A percentile compares a stretch with the other conserved stretches of the same genome.
Conservation (phyloP, 2,797 vertebrate genomes). For the Bradypus variegatus region DNA sequence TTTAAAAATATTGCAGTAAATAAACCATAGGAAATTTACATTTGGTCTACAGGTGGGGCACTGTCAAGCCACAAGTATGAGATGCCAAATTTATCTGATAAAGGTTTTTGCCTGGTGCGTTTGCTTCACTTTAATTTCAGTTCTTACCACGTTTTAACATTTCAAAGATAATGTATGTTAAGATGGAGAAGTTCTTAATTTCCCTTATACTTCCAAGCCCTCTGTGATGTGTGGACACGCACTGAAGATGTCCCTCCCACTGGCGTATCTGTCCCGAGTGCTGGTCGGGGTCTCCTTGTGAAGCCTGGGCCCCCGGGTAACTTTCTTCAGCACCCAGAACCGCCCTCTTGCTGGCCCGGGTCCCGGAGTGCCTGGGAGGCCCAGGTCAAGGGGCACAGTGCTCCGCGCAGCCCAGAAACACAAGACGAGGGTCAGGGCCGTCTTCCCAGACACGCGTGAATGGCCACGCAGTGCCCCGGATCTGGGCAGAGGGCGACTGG, state of each 20-base stretch:
- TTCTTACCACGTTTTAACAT: background rate
- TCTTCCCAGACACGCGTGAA: background rate
- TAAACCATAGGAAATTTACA: conserved; percentile 31
- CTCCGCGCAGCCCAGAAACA: conserved; percentile 2
- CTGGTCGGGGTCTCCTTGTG: background rate
- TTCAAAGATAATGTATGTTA: conserved; percentile 29
- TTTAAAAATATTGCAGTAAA: conserved; percentile 53
- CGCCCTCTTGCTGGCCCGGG: conserved; percentile 8
- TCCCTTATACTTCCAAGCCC: conserved; percentile 22
- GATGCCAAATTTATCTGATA: conserved; percentile 37
- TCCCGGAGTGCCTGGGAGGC: background rate
- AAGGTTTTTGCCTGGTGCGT: conserved; percentile 39
- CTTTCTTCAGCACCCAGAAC: conserved; percentile 5
- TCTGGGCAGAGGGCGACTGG: conserved; percentile 36
- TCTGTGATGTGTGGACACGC: background rate
- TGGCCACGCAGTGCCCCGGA: background rate
- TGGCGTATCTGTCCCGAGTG: background rate
- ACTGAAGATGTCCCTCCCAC: background rate
- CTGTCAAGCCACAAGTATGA: conserved; percentile 21
- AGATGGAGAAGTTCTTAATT: background rate
- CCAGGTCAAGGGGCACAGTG: background rate
- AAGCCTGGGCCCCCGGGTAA: background rate
- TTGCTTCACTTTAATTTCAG: conserved; percentile 24
- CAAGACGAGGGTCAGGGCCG: background rate
- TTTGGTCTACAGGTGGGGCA: background rate